Percentiles rank a stretch among this genome's conserved stretches.
These are phyloP conservation scores for Meles meles DNA, from an alignment of 2,113 vertebrate species.

Conservation along the genomic window DNA sequence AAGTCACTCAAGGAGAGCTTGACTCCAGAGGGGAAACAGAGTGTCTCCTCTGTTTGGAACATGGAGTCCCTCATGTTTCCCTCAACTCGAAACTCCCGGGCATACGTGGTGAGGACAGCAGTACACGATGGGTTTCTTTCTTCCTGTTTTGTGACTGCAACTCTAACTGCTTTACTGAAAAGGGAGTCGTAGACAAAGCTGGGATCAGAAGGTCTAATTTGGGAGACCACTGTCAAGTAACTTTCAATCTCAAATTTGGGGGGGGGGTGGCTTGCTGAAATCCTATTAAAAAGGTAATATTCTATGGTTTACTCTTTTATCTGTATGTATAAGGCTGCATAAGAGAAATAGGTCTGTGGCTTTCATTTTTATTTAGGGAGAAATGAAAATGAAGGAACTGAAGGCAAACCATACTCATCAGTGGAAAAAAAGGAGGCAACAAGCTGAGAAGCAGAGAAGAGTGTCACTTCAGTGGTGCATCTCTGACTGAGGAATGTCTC, in stretches of 20 bases:
- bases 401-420: not conserved
- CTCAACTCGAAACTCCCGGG: not conserved
- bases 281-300: not conserved
- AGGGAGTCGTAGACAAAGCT: not conserved
- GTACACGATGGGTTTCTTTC: accelerated
- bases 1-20: not conserved
- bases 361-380: not conserved
- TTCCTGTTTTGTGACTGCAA: not conserved
- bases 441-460: not conserved
- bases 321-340: not conserved
- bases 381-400: not conserved
- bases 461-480: not conserved
- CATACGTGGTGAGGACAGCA: not conserved
- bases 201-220: not conserved
- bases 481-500: not conserved
- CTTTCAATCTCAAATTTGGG: not conserved
- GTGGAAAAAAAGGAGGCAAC: not conserved
- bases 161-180: not conserved
- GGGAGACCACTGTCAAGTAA: not conserved
- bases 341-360: not conserved
- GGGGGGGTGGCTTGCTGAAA: not conserved
- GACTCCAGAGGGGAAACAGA: not conserved
- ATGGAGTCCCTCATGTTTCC: not conserved
- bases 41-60: not conserved
- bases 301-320: not conserved